A percentile compares a stretch with the other conserved stretches of the same genome.
Evolutionary conservation across 2,113 vertebrate genomes (phyloP).

Genomic region (Phyllostomus hastatus): DNA sequence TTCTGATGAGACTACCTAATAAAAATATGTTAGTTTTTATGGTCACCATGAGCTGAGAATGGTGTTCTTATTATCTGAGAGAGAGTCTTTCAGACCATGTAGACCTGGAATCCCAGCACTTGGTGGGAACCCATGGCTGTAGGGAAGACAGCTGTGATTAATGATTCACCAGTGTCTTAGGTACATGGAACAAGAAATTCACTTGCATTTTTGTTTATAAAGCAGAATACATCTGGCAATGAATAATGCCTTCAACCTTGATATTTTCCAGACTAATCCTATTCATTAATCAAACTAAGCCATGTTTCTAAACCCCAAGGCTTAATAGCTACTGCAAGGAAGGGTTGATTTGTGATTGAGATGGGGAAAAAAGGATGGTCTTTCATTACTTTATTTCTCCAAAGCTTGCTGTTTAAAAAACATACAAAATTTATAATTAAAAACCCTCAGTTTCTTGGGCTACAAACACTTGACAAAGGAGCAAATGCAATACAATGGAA

Average conservation of each 20-base stretch:
- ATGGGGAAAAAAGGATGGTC: neutral
- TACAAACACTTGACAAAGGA: neutral
- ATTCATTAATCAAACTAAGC: slow-evolving; percentile 64
- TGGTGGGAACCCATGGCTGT: neutral
- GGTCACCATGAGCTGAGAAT: neutral
- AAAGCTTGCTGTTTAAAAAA: slow-evolving; percentile 38
- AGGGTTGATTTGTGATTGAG: neutral
- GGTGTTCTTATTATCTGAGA: neutral
- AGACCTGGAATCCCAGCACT: neutral
- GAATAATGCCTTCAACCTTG: slow-evolving; percentile 61
- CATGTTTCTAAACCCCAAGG: slow-evolving; percentile 23
- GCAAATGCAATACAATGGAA: neutral
- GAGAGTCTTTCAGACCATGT: neutral
- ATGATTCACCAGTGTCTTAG: neutral
- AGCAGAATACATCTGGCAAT: slow-evolving; percentile 49
- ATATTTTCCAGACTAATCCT: slow-evolving; percentile 48
- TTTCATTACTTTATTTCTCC: neutral
- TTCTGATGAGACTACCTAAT: neutral
- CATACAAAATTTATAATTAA: neutral
- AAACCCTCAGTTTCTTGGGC: neutral
- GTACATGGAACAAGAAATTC: slow-evolving; percentile 32
- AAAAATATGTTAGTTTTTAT: neutral
- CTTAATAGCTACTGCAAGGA: neutral
- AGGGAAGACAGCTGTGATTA: slow-evolving; percentile 52
- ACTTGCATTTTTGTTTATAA: slow-evolving; percentile 48